phyloP scores from a whole-genome alignment of 2,797 vertebrate genomes.

The Acipenser ruthenus region DNA sequence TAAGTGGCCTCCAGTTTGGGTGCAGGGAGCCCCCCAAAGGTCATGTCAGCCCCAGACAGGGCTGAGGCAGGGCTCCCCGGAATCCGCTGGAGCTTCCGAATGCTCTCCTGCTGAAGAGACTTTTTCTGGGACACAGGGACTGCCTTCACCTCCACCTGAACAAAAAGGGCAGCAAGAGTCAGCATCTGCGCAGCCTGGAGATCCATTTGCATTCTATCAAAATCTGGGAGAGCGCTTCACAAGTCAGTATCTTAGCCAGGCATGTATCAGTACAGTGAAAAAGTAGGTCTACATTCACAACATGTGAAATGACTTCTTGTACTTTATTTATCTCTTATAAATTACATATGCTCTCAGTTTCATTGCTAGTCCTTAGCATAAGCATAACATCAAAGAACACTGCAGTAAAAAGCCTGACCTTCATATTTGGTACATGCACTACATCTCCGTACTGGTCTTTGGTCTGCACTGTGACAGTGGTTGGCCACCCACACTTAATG shows the following conservation, averaged over 20 bases:
- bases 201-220: too few species aligned
- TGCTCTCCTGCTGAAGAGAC: slow-evolving; percentile 83
- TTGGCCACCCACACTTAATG: slow-evolving; percentile 94
- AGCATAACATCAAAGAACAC: background rate
- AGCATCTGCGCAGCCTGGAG: too few species aligned
- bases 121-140: slow-evolving; percentile 98
- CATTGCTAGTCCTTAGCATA: too few species aligned
- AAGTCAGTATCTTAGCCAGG: too few species aligned
- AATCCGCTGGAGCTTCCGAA: slow-evolving; percentile 79
- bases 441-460: slow-evolving; percentile 98
- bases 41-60: slow-evolving; percentile 70
- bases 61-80: slow-evolving; percentile 74
- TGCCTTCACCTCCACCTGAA: slow-evolving; percentile 95
- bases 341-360: too few species aligned
- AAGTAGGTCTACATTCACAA: too few species aligned
- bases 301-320: too few species aligned
- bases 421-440: slow-evolving; percentile 97
- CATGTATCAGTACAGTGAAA: too few species aligned
- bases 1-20: slow-evolving; percentile 95
- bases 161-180: too few species aligned
- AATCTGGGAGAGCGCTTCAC: too few species aligned
- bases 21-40: slow-evolving; percentile 86
- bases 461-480: slow-evolving; percentile 92
- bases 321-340: too few species aligned
- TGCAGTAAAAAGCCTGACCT: slow-evolving; percentile 54